Conservation (phyloP, 2,888 invertebrate species). For the Synanthedon andrenaeformis region DNA sequence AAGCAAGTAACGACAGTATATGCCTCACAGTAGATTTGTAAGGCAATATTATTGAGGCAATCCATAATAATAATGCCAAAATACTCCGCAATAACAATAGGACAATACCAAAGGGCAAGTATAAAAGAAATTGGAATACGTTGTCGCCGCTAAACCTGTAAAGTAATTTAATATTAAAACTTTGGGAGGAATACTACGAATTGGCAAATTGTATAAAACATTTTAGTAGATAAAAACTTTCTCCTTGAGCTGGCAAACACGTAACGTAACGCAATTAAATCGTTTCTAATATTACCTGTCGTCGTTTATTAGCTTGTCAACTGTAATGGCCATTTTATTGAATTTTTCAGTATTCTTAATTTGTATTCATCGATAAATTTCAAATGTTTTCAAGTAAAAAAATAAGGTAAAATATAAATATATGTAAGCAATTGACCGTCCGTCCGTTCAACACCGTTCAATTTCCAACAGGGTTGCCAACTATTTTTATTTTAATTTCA, state of each 20-base stretch:
- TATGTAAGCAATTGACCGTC: not conserved
- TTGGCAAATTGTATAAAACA: not conserved
- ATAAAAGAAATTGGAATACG: conserved; percentile 62
- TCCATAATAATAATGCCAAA: conserved; percentile 64
- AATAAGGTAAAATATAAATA: not conserved
- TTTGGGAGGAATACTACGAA: not conserved
- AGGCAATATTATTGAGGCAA: conserved; percentile 69
- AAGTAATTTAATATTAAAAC: not conserved
- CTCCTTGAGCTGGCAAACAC: conserved; percentile 27
- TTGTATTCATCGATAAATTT: conserved; percentile 1
- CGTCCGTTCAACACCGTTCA: not conserved
- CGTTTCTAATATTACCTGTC: conserved; percentile 41
- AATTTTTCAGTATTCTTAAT: not conserved
- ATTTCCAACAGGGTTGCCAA: no score
- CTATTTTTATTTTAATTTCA: no score
- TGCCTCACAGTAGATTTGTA: conserved; percentile 67
- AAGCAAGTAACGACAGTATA: conserved; percentile 68
- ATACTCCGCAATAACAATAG: conserved; percentile 60
- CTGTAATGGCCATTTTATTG: conserved; percentile 44
- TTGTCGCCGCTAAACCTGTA: conserved; percentile 67
- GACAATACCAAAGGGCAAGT: conserved; percentile 68
- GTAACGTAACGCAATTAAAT: conserved; percentile 8
- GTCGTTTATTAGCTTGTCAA: conserved; percentile 55
- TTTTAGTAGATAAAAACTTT: conserved; percentile 29
- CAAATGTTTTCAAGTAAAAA: conserved; percentile 1